Base-by-base conservation (phyloP, 1,140 invertebrate genomes). In the Zaprionus kolodkinae region DNA sequence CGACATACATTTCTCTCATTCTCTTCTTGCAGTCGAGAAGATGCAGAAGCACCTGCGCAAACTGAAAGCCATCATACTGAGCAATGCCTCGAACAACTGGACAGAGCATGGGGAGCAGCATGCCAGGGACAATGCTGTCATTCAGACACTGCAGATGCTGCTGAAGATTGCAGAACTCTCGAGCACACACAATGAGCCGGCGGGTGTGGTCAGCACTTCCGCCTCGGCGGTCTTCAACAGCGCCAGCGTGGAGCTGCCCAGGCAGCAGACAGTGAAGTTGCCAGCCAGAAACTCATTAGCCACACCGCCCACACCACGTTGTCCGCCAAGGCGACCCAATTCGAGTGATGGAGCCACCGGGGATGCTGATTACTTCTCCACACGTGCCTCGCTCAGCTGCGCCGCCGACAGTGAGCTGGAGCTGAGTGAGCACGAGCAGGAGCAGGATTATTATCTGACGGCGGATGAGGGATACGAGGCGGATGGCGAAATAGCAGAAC, bases 401-500 rank as follows among this genome's bases (percentile, higher is more conserved):
- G 79, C 78, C n/a, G 85, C 85, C 35, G 91, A 92, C 27, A 92
- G 90, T 43, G 91, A 92, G 17, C 59, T 91, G 65, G 90, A 92
- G 57, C 64, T 91, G 6, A 91, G 87, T 45, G 91, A 92, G 40
- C 85, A 91, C 25, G 88, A 66, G 12, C 52, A 55, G 11, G 52
- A 91, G 57, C 86, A 91, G 52, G 90, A 90, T 36, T 91, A 73
- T 15, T 92, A 92, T 68, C 45, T 88, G 21, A 91, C 91, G 0
- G 92, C 92, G 4, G 92, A 92, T 27, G 92, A 92, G 62, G 92
- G 92, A 1, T 92, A 92, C 60, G 91, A 92, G 59, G 92, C 91
- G 25, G 92, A 92, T 70, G 92, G 84, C 40, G 92, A 92, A 56
- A 87, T 92, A 15, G 80, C 80, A 0, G 87, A 91, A 4, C 45